phyloP scores from a whole-genome alignment of 2,888 invertebrate genomes.

The Eristalis pertinax region DNA sequence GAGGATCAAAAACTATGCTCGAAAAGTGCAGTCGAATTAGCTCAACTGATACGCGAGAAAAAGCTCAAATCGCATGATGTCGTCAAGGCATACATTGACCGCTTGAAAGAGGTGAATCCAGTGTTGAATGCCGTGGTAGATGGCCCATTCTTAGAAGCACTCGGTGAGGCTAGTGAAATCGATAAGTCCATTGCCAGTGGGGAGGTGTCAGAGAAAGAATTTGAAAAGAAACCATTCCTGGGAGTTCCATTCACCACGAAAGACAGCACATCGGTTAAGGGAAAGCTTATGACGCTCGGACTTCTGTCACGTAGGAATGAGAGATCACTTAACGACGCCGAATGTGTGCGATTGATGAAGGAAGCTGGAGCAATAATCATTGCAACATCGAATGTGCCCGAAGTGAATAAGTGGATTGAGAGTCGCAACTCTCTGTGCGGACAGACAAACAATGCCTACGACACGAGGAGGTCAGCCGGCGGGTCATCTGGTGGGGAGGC shows the following conservation, averaged over 20 bases:
- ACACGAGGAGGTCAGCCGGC: constrained; percentile 91
- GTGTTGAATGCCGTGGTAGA: constrained; percentile 92
- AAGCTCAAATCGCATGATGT: constrained; percentile 87
- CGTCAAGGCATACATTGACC: constrained; percentile 88
- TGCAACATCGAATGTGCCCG: constrained; percentile 96
- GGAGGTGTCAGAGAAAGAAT: constrained; percentile 84
- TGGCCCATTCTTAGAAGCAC: constrained; percentile 88
- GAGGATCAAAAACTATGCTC: constrained; percentile 79
- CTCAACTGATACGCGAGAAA: constrained; percentile 85
- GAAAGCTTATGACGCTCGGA: constrained; percentile 88
- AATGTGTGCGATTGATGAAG: constrained; percentile 87
- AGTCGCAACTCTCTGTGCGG: constrained; percentile 94
- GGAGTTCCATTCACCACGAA: constrained; percentile 96
- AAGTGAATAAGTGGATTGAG: constrained; percentile 95
- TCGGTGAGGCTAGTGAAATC: constrained; percentile 88
- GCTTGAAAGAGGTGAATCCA: constrained; percentile 88
- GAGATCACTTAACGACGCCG: constrained; percentile 89
- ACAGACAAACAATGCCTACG: constrained; percentile 94
- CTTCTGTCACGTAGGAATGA: constrained; percentile 84
- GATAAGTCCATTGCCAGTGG: constrained; percentile 86
- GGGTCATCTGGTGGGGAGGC: constrained; percentile 97
- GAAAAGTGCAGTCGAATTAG: constrained; percentile 87
- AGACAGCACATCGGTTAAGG: constrained; percentile 91
- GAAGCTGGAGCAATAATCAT: constrained; percentile 93
- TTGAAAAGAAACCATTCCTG: constrained; percentile 89